phyloP scores from a whole-genome alignment of 2,888 invertebrate genomes.

The Fragum fragum region DNA sequence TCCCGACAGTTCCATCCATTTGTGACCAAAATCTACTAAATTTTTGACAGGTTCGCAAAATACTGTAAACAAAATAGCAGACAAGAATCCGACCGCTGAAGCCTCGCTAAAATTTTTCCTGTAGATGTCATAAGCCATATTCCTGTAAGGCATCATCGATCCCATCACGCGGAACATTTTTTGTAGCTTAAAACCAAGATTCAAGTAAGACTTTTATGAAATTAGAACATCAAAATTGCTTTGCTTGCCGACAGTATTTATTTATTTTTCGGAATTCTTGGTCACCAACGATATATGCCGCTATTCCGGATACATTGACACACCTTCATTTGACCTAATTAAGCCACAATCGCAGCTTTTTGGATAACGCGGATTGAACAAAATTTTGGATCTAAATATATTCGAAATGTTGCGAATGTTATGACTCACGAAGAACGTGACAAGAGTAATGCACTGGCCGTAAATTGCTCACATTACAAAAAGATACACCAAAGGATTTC shows the following conservation, averaged over 20 bases:
- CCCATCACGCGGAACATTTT: slow-evolving; percentile 71
- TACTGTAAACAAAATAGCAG: slow-evolving; percentile 73
- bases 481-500: too few species aligned
- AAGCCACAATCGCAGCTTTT: background rate
- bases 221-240: slow-evolving; percentile 7
- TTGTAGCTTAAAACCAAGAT: too few species aligned
- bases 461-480: too few species aligned
- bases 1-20: slow-evolving; percentile 75
- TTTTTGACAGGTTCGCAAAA: slow-evolving; percentile 71
- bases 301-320: slow-evolving; percentile 10
- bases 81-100: slow-evolving; percentile 73
- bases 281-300: background rate
- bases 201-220: background rate
- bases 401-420: background rate
- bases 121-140: slow-evolving; percentile 66
- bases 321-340: slow-evolving; percentile 9
- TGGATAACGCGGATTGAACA: background rate
- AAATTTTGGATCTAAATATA: background rate
- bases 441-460: background rate
- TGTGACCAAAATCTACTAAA: slow-evolving; percentile 74
- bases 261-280: slow-evolving; percentile 10
- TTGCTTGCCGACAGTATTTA: slow-evolving; percentile 28
- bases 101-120: slow-evolving; percentile 73
- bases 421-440: background rate
- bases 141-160: slow-evolving; percentile 72